Evolutionary conservation across 1,140 invertebrate genomes (phyloP).

Genomic region (Ctenoplectra terminalis): DNA sequence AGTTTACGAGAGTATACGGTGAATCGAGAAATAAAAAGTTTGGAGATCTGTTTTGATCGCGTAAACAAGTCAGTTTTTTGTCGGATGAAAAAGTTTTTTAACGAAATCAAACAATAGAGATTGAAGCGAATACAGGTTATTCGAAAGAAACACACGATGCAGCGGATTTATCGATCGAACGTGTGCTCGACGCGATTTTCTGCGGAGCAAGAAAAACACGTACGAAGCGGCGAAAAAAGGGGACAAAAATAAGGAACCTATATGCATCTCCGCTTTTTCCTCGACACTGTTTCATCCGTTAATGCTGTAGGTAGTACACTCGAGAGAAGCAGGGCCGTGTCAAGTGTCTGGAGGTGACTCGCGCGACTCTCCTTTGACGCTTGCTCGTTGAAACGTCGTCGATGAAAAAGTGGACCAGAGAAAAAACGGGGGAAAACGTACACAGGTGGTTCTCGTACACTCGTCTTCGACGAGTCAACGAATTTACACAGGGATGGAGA

Average conservation of each 20-base stretch:
- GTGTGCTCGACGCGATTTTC: not conserved
- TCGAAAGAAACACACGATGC: not conserved
- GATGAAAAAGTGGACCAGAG: too few relatives aligned
- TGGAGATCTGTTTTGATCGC: not conserved
- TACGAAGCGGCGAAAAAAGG: not conserved
- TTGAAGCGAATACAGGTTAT: not conserved
- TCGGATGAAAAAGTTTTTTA: not conserved
- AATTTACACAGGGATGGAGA: not conserved
- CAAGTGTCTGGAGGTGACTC: conserved; percentile 55
- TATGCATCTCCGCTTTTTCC: conserved; percentile 28
- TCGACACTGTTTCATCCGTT: conserved; percentile 46
- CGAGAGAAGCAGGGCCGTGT: conserved; percentile 57
- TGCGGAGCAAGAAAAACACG: not conserved
- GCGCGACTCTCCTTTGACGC: conserved; percentile 23
- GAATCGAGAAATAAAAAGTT: not conserved
- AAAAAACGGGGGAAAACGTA: conserved; percentile 9
- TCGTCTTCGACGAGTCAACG: not conserved
- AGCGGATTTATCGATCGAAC: conserved; percentile 12
- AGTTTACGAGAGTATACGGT: too few relatives aligned
- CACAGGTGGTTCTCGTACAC: conserved; percentile 12
- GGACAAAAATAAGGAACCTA: conserved; percentile 17
- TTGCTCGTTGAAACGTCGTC: conserved; percentile 24
- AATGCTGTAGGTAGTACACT: conserved; percentile 60
- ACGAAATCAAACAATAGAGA: not conserved
- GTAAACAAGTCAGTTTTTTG: not conserved